Percentiles rank a stretch among this genome's conserved stretches.
phyloP scores from a whole-genome alignment of 2,797 vertebrate species.

The Glossophaga mutica region DNA sequence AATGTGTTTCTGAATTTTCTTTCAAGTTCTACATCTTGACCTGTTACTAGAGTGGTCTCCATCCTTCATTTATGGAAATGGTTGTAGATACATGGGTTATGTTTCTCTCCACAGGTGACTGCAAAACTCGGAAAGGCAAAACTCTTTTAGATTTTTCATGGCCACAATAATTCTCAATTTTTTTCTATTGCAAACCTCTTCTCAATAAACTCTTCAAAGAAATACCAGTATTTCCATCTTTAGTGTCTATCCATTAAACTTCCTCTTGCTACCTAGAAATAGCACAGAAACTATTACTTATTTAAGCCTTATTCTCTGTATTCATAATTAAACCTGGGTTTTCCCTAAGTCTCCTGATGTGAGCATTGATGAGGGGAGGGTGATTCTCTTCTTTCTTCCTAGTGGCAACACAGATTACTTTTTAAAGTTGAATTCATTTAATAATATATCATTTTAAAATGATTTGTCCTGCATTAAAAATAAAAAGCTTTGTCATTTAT shows the following conservation, averaged over 20 bases:
- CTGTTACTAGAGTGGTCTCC: no score
- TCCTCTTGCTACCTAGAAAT: not conserved
- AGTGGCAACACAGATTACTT: not conserved
- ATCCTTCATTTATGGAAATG: not conserved
- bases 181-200: not conserved
- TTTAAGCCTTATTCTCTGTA: not conserved
- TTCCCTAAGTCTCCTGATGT: not conserved
- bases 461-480: not conserved
- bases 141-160: not conserved
- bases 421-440: not conserved
- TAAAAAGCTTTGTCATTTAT: not conserved
- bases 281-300: not conserved
- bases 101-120: not conserved
- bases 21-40: not conserved
- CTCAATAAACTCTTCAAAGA: not conserved
- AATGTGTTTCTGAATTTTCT: not conserved
- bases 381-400: not conserved
- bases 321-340: not conserved
- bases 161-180: not conserved
- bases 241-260: not conserved
- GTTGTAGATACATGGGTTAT: not conserved
- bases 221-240: not conserved
- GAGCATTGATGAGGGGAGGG: fast-evolving
- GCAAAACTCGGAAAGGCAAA: not conserved
- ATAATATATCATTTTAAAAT: not conserved